phyloP scores from a whole-genome alignment of 2,113 vertebrate genomes.

The Pygoscelis adeliae region DNA sequence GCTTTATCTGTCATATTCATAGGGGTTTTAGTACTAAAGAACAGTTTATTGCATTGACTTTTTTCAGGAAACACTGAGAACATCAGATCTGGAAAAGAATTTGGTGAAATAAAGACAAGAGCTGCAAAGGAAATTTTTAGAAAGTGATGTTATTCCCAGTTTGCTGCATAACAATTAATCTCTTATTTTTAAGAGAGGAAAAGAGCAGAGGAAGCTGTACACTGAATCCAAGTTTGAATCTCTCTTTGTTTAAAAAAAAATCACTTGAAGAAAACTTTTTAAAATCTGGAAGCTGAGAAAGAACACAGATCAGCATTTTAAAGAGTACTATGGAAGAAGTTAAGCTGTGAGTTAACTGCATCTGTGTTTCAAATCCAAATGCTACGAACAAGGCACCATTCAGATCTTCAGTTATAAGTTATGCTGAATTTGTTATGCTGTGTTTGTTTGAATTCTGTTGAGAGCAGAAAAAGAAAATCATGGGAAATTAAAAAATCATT shows the following conservation, averaged over 20 bases:
- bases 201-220: conserved; percentile 2
- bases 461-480: conserved; percentile 44
- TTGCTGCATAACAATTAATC: conserved; percentile 44
- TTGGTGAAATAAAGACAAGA: conserved; percentile 29
- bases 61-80: background rate
- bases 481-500: background rate
- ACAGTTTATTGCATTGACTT: background rate
- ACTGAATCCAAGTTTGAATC: background rate
- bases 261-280: conserved; percentile 15
- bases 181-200: background rate
- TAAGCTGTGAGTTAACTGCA: conserved; percentile 53
- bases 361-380: conserved; percentile 60
- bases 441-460: background rate
- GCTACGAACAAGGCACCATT: conserved; percentile 69
- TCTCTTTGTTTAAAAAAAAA: background rate
- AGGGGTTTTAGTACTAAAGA: background rate
- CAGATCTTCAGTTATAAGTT: conserved; percentile 49
- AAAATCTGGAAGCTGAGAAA: conserved; percentile 17
- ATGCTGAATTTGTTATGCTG: conserved; percentile 16
- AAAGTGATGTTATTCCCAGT: conserved; percentile 61
- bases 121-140: conserved; percentile 42
- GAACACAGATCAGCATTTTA: background rate
- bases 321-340: conserved; percentile 34
- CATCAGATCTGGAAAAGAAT: conserved; percentile 33
- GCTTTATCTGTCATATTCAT: background rate